Evolutionary conservation across 2,797 vertebrate species (phyloP).

Genomic region (Lates japonicus): DNA sequence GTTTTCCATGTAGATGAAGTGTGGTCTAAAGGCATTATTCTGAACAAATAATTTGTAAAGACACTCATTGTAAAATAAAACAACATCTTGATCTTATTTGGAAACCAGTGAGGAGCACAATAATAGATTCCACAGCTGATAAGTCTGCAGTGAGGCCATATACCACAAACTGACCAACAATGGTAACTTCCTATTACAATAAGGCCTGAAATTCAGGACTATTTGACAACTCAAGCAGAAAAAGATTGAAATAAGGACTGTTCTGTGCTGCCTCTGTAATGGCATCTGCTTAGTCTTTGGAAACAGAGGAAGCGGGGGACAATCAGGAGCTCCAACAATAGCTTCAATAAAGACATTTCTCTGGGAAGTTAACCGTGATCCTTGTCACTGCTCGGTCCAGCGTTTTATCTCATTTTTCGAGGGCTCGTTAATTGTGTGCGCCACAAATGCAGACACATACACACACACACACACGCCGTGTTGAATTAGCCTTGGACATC

Average conservation of each 20-base stretch:
- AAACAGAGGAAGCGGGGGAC: conserved; percentile 74
- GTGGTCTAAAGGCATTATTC: neutral
- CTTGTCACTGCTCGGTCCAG: conserved; percentile 69
- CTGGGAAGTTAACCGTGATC: conserved; percentile 71
- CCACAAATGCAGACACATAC: conserved; percentile 43
- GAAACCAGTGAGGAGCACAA: conserved; percentile 51
- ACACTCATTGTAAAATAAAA: conserved; percentile 66
- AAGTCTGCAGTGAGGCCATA: conserved; percentile 16
- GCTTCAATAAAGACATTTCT: conserved; percentile 76
- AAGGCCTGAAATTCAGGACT: conserved; percentile 65
- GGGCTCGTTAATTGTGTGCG: conserved; percentile 77
- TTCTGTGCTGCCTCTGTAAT: conserved; percentile 73
- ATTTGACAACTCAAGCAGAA: conserved; percentile 85
- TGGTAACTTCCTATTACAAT: conserved; percentile 64
- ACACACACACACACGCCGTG: conserved; percentile 48
- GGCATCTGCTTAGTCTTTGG: conserved; percentile 85
- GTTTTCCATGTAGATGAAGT: neutral
- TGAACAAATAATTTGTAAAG: conserved; percentile 46
- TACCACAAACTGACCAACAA: conserved; percentile 47
- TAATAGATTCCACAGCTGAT: conserved; percentile 59
- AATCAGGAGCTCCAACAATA: conserved; percentile 69
- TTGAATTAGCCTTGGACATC: conserved; percentile 66
- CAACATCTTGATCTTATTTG: conserved; percentile 57
- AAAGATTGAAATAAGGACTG: conserved; percentile 86
- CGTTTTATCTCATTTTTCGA: conserved; percentile 82